phyloP scores from a whole-genome alignment of 1,140 invertebrate genomes.

The Homalodisca vitripennis region DNA sequence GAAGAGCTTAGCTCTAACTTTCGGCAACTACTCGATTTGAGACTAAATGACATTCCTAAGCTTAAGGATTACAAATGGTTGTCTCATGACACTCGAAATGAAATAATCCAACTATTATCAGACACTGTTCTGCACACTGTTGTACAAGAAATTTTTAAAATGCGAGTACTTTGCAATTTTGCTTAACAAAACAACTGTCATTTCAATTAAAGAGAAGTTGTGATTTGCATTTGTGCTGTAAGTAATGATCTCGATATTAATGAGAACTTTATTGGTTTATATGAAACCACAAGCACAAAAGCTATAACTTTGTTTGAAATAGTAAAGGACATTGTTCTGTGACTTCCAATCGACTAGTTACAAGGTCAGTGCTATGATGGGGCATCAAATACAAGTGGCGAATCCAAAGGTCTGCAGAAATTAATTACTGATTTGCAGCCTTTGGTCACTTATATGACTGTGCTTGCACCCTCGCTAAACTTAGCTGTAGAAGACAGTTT shows the following conservation, averaged over 20 bases:
- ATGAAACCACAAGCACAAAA: conserved; percentile 15
- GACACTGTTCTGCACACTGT: too few relatives aligned
- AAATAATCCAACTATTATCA: too few relatives aligned
- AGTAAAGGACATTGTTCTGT: conserved; percentile 18
- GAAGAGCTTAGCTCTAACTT: too few relatives aligned
- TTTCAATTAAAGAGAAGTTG: conserved; percentile 14
- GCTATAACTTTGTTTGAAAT: conserved; percentile 32
- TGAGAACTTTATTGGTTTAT: conserved; percentile 26
- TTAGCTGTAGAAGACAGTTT: conserved; percentile 27
- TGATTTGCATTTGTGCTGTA: neutral
- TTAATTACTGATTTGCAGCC: conserved; percentile 21
- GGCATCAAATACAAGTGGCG: conserved; percentile 19
- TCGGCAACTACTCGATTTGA: too few relatives aligned
- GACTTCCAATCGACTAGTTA: conserved; percentile 3
- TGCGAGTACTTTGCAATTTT: too few relatives aligned
- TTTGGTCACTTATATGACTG: conserved; percentile 28
- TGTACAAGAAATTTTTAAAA: too few relatives aligned
- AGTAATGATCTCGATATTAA: neutral
- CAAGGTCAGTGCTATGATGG: conserved; percentile 31
- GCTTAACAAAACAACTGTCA: conserved; percentile 14
- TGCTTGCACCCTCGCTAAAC: conserved; percentile 21
- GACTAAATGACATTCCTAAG: too few relatives aligned
- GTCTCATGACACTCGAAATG: too few relatives aligned
- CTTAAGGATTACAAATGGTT: too few relatives aligned
- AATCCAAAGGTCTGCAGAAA: conserved; percentile 23